These are phyloP conservation scores for Geotrypetes seraphini DNA, from an alignment of 2,797 vertebrate genomes.

Conservation along the genomic window DNA sequence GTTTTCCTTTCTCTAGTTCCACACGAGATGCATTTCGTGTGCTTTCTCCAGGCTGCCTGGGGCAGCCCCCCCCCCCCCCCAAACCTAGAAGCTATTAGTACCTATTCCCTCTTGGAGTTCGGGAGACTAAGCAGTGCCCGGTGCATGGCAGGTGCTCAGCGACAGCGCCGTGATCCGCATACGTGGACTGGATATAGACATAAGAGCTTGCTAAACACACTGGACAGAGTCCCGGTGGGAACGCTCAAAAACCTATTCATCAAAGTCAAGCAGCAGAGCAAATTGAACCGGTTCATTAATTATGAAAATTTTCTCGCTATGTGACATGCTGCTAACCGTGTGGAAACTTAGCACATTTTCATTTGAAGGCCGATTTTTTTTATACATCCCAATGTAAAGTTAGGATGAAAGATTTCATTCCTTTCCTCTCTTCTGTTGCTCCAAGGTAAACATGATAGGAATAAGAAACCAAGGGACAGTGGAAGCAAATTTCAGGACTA, in stretches of 20 bases:
- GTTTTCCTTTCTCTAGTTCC: too few species aligned
- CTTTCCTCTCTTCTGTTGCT: background rate
- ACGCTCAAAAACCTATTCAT: constrained; percentile 55
- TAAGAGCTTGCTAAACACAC: constrained; percentile 54
- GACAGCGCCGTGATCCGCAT: constrained; percentile 43
- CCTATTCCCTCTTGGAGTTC: constrained; percentile 28
- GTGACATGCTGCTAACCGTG: constrained; percentile 57
- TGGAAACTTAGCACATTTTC: constrained; percentile 42
- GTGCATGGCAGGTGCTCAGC: constrained; percentile 18
- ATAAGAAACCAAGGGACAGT: too few species aligned
- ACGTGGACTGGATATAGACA: constrained; percentile 46
- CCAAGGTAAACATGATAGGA: too few species aligned
- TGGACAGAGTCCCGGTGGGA: constrained; percentile 49
- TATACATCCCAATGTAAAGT: background rate
- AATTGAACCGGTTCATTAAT: constrained; percentile 67
- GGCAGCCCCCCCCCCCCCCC: too few species aligned
- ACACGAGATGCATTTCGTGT: too few species aligned
- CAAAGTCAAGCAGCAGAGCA: constrained; percentile 58
- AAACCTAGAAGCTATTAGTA: too few species aligned
- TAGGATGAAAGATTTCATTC: background rate
- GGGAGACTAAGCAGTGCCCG: constrained; percentile 17
- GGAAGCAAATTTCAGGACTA: too few species aligned
- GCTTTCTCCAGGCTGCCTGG: too few species aligned
- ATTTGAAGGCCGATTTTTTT: constrained; percentile 10
- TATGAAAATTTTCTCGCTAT: constrained; percentile 59